These are phyloP conservation scores for Ctenicera cuprea DNA, from an alignment of 2,888 invertebrate species.

Conservation along the genomic window DNA sequence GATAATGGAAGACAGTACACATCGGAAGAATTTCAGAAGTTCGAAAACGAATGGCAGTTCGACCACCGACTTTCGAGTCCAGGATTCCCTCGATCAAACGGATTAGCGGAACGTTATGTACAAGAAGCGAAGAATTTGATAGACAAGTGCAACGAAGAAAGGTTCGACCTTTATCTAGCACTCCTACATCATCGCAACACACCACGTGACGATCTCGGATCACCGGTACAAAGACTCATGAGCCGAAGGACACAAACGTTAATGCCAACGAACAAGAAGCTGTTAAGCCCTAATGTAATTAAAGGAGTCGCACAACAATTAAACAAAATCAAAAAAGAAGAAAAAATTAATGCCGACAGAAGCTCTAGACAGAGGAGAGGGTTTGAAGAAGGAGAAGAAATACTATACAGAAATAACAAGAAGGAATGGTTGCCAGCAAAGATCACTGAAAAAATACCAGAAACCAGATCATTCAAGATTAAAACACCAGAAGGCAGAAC, in stretches of 20 bases:
- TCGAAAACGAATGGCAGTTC: slow-evolving; percentile 53
- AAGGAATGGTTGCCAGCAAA: no score
- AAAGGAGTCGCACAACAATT: no score
- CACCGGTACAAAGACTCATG: background rate
- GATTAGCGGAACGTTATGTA: slow-evolving; percentile 50
- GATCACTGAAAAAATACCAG: no score
- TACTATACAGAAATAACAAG: no score
- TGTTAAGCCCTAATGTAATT: no score
- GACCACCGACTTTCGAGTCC: slow-evolving; percentile 52
- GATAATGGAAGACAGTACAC: slow-evolving; percentile 59
- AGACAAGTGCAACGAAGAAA: slow-evolving; percentile 36
- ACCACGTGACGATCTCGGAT: slow-evolving; percentile 2
- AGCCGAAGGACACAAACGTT: background rate
- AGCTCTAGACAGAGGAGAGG: no score
- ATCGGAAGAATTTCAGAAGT: slow-evolving; percentile 51
- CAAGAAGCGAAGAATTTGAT: slow-evolving; percentile 48
- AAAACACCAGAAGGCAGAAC: no score
- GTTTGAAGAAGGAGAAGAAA: no score
- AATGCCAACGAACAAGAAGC: no score
- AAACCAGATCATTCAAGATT: no score
- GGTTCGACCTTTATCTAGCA: slow-evolving; percentile 33
- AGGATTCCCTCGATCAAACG: slow-evolving; percentile 54
- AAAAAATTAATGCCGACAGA: no score
- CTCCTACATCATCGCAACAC: slow-evolving; percentile 39
- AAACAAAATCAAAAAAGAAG: no score